Evolutionary conservation across 2,113 vertebrate species (phyloP).

Genomic region (Muscicapa adusta): DNA sequence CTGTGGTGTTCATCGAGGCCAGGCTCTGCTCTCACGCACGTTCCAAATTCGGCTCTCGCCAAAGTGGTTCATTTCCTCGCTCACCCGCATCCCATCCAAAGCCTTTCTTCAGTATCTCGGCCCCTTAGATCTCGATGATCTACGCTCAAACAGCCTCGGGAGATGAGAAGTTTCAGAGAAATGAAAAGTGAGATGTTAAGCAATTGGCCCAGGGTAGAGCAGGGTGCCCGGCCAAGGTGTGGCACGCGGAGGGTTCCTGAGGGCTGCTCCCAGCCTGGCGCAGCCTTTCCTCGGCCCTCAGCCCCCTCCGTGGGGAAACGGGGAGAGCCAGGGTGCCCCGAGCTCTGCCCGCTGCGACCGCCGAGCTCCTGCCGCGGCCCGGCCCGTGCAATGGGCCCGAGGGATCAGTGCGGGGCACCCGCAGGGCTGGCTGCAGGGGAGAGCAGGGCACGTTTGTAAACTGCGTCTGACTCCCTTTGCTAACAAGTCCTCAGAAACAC

Average conservation of each 20-base stretch:
- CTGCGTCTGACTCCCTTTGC: background rate
- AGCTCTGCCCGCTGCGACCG: accelerated
- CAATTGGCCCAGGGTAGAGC: accelerated
- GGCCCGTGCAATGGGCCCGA: accelerated
- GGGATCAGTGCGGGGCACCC: accelerated
- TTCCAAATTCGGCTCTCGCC: accelerated
- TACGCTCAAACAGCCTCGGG: accelerated
- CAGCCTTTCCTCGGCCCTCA: background rate
- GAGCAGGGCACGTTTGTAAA: no score
- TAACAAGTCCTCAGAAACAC: background rate
- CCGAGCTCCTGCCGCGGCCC: background rate
- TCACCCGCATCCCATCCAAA: background rate
- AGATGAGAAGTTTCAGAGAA: background rate
- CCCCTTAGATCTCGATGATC: accelerated
- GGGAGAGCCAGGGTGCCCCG: accelerated
- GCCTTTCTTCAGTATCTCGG: accelerated
- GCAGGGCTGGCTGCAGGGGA: accelerated
- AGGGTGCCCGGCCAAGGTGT: background rate
- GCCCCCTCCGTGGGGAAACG: accelerated
- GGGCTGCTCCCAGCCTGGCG: background rate
- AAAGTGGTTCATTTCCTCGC: accelerated
- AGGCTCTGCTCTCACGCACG: background rate
- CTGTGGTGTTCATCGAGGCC: background rate
- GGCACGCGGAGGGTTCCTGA: accelerated
- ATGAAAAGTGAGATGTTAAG: accelerated